These are phyloP conservation scores for Pygoscelis adeliae DNA, from an alignment of 2,113 vertebrate genomes.

Conservation along the genomic window DNA sequence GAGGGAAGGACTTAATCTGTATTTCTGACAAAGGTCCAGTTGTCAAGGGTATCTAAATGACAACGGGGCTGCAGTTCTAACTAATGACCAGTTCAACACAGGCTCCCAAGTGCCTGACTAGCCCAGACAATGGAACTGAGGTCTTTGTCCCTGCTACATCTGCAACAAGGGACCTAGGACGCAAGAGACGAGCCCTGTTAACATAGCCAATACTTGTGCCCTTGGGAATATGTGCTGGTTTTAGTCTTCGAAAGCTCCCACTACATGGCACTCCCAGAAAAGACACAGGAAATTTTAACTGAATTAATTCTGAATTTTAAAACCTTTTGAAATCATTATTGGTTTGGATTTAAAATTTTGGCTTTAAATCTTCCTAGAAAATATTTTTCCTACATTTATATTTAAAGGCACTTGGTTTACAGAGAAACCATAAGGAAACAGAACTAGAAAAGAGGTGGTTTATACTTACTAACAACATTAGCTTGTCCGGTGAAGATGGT, in stretches of 20 bases:
- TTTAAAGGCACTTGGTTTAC: background rate
- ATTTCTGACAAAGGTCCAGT: background rate
- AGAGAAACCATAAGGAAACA: background rate
- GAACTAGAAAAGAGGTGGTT: background rate
- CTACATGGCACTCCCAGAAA: background rate
- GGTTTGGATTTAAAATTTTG: background rate
- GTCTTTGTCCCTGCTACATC: background rate
- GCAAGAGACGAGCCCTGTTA: background rate
- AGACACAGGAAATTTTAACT: background rate
- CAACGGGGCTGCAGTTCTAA: background rate
- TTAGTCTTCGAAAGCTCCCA: background rate
- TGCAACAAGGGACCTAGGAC: background rate
- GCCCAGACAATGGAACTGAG: background rate
- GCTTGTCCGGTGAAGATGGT: conserved; percentile 96
- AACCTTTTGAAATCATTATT: background rate
- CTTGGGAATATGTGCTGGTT: background rate
- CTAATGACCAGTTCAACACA: background rate
- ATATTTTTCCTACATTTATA: background rate
- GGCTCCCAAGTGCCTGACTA: background rate
- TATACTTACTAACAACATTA: conserved; percentile 95
- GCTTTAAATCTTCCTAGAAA: background rate
- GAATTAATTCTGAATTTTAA: background rate
- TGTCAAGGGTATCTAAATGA: background rate
- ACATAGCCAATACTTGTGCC: background rate
- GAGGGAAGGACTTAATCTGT: background rate